Base-by-base conservation (phyloP, 2,888 invertebrate genomes). In the Ariolimax columbianus region DNA sequence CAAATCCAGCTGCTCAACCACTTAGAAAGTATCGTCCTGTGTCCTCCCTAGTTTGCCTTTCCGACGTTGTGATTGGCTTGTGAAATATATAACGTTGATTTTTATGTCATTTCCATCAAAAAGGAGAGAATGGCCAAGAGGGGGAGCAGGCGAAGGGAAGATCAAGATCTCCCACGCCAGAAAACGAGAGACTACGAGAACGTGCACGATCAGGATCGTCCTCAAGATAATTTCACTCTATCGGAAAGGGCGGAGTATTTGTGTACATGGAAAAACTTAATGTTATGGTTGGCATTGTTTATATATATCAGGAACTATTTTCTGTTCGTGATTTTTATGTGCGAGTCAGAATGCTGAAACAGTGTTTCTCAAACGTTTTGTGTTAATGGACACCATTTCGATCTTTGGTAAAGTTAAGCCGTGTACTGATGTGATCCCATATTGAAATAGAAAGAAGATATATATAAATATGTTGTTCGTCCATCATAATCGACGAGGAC, bases 191-290 rank as follows among this genome's bases (percentile, higher is more conserved):
- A n/a, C 38, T 79, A 30, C 77, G 85, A 43, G 82, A 83, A 75
- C 82, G 86, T 33, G 88, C 88, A 72, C 87, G 90, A 43, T 90
- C 90, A 73, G 86, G 88, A 66, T 89, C 90, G 6, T 88, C 88
- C 1, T 87, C 87, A 66, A 86, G 87, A 86, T 88, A 80, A 85
- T 63, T 75, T 30, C 23, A 3, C 43, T n/a, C 26, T 4, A 3
- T 33, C 40, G 3, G 38, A 40, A 40, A 75, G 33, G 33, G 7
- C 17, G 33, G 33, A 75, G 33, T 33, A 33, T 51, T 51, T 75
- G 51, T 30, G 19, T 3, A 33, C 19, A 51, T 51, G 51, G 33
- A 75, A 33, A 55, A 3, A 40, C 40, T 51, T 43, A 40, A 72
- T 38, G 38, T 17, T 38, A 40, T 72, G 17, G 68, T 14, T 23